Evolutionary conservation across 1,140 invertebrate species (phyloP).

Genomic region (Penaeus vannamei): DNA sequence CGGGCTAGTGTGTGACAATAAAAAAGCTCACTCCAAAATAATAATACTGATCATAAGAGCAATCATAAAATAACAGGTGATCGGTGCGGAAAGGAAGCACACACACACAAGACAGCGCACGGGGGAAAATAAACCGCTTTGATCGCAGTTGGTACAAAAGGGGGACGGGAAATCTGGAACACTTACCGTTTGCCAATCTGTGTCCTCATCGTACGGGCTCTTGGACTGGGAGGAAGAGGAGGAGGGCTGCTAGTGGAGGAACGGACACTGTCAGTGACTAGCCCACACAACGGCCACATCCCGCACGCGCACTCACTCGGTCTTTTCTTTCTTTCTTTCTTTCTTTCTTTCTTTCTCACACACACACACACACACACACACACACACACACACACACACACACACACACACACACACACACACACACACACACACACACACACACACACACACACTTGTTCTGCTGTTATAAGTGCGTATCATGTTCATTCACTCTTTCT

Average conservation of each 20-base stretch:
- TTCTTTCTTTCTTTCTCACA: too few species aligned
- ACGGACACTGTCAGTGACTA: conserved; percentile 59
- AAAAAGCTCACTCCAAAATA: too few species aligned
- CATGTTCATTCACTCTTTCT: too few species aligned
- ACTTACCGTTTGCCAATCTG: conserved; percentile 77
- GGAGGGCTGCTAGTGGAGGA: conserved; percentile 62
- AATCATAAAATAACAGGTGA: not conserved
- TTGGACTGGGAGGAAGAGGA: conserved; percentile 55
- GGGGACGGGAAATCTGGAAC: conserved; percentile 39
- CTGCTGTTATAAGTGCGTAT: too few species aligned
- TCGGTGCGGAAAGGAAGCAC: not conserved
- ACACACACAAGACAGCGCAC: conserved; percentile 10
- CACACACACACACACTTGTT: too few species aligned
- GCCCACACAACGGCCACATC: conserved; percentile 13
- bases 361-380: too few species aligned
- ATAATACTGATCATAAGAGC: too few species aligned
- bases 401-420: too few species aligned
- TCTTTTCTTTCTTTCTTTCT: not conserved
- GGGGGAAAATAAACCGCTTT: not conserved
- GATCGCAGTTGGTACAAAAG: not conserved
- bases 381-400: too few species aligned
- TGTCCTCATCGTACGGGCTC: conserved; percentile 79
- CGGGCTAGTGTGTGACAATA: too few species aligned
- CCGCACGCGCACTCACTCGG: not conserved
- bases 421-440: too few species aligned